A percentile compares a stretch with the other conserved stretches of the same genome.
phyloP scores from a whole-genome alignment of 2,113 vertebrate species.

The Herpetotheres cachinnans region DNA sequence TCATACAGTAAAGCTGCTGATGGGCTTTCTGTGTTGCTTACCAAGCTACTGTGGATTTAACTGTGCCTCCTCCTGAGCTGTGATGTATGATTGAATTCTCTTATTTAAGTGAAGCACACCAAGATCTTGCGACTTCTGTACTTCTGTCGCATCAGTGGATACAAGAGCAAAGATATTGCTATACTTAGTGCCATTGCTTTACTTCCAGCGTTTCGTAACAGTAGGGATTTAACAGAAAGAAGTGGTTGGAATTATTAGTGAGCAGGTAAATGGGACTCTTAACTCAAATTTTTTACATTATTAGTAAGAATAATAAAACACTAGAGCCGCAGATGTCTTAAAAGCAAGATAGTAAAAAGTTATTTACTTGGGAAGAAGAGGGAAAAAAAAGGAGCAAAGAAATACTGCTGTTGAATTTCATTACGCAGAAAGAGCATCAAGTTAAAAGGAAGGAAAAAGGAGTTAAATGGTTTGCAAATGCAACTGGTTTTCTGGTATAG shows the following conservation, averaged over 20 bases:
- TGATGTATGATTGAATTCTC: constrained; percentile 15
- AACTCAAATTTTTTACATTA: not conserved
- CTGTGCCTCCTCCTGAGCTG: not conserved
- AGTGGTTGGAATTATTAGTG: not conserved
- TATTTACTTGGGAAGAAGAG: not conserved
- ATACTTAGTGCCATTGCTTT: not conserved
- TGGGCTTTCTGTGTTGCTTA: constrained; percentile 31
- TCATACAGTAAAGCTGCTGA: constrained; percentile 42
- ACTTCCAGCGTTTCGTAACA: not conserved
- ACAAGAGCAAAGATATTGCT: not conserved
- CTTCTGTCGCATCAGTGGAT: not conserved
- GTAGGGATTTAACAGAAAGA: not conserved
- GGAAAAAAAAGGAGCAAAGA: not conserved
- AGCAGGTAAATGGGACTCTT: not conserved
- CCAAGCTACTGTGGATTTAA: constrained; percentile 15
- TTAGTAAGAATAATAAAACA: not conserved
- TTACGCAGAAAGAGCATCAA: not conserved
- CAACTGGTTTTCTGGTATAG: not conserved
- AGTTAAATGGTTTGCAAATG: not conserved
- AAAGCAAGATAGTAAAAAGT: not conserved
- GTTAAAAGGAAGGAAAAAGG: not conserved
- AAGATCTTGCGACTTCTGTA: not conserved
- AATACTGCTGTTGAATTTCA: not conserved
- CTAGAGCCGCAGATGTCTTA: not conserved
- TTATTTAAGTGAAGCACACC: not conserved